Evolutionary conservation across 2,888 invertebrate genomes (phyloP).

Genomic region (Allygus modestus): DNA sequence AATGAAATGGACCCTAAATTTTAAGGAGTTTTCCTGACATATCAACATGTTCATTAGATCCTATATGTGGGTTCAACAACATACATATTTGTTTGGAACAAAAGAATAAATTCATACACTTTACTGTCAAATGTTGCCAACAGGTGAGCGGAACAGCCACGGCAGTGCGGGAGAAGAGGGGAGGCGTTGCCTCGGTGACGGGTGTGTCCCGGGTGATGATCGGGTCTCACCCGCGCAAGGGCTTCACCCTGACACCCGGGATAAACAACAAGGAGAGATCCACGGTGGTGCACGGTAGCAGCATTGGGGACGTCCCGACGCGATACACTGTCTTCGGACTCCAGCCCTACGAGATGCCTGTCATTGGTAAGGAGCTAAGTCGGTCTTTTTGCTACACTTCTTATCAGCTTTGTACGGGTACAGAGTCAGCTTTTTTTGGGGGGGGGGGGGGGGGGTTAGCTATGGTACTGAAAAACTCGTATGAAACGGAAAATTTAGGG

Average conservation of each 20-base stretch:
- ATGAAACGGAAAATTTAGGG: too few species aligned
- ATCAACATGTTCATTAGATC: too few species aligned
- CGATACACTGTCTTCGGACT: slow-evolving; percentile 82
- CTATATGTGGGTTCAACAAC: too few species aligned
- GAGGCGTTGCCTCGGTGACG: slow-evolving; percentile 77
- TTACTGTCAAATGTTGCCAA: not conserved
- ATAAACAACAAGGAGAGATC: slow-evolving; percentile 81
- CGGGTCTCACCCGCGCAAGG: slow-evolving; percentile 77
- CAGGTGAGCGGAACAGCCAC: slow-evolving; percentile 80
- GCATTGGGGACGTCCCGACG: slow-evolving; percentile 82
- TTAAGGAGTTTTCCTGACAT: too few species aligned
- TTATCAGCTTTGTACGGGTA: too few species aligned
- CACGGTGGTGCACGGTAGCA: slow-evolving; percentile 80
- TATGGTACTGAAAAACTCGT: too few species aligned
- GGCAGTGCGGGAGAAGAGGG: slow-evolving; percentile 76
- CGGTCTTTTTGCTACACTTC: too few species aligned
- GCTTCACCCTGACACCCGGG: slow-evolving; percentile 82
- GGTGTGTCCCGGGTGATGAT: slow-evolving; percentile 80
- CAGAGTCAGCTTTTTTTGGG: too few species aligned
- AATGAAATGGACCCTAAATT: too few species aligned
- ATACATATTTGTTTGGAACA: too few species aligned
- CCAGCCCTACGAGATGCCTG: slow-evolving; percentile 83
- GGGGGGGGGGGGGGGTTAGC: too few species aligned
- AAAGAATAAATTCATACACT: not conserved
- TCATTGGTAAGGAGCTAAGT: slow-evolving; percentile 78